Base-by-base conservation (phyloP, 2,797 vertebrate species). In the Novumbra hubbsi region DNA sequence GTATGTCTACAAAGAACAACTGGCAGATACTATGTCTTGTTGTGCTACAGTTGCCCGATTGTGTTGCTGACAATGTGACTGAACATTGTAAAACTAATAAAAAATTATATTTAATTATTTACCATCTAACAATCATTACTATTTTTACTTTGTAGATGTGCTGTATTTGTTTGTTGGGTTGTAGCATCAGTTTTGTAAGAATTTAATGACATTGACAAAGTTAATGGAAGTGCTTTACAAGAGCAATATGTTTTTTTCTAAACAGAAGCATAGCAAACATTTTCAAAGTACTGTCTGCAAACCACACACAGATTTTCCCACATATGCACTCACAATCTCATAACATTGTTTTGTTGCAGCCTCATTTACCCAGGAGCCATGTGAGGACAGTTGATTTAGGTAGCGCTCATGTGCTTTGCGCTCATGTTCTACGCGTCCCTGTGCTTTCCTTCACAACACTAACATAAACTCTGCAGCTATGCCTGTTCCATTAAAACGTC, bases 271-370 rank as follows among this genome's bases (percentile, higher is more conserved):
- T 73, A 68, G 72, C 63, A 45, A 45, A 64, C 48, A 63, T 72
- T 73, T 89, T 87, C 83, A 88, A 88, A 90, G 82, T 86, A 60
- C 55, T 24, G n/a, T 57, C 55, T 57, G n/a, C 74, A 11, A 57
- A 11, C 9, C 55, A 52, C 16, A 66, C 57, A 70, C 64, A 15
- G 9, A 57, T 6, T 11, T 12, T 11, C 55, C n/a, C 55, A 14
- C 21, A 14, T 21, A 24, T 24, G 4, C 55, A 60, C 21, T 24
- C 75, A 80, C 81, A 82, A 84, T 85, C 85, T 90, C 88, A 87
- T 89, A 85, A 76, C 81, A 79, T 80, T 75, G 88, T 90, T 90
- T 90, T 88, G 85, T 81, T 34, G 16, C 48, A 71, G 78, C 80
- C 87, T 88, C 76, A 76, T 85, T 91, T 76, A 73, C 17, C 19